Conservation (phyloP, 2,113 vertebrate genomes). For the Chitala chitala region DNA sequence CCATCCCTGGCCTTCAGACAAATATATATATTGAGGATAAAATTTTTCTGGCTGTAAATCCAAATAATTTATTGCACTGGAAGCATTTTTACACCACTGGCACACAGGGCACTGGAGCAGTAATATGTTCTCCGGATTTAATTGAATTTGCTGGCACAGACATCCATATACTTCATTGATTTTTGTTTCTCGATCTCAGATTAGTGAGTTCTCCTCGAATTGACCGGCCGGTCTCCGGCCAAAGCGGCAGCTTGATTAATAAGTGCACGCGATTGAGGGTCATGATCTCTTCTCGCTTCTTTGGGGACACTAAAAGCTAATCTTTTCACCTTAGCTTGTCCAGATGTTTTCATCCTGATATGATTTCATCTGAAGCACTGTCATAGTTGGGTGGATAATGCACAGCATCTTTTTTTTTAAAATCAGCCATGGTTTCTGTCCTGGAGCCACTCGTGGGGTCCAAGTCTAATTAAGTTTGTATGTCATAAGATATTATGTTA, state of each 20-base stretch:
- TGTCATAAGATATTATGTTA: too few relatives aligned
- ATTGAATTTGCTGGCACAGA: slow-evolving; percentile 39
- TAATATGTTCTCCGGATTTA: slow-evolving; percentile 28
- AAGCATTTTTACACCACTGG: neutral
- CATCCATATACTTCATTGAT: slow-evolving; percentile 25
- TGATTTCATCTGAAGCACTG: neutral
- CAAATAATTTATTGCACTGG: neutral
- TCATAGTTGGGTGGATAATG: too few relatives aligned
- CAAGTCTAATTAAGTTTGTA: too few relatives aligned
- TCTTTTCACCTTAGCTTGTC: neutral
- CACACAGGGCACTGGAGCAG: neutral
- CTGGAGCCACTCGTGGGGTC: too few relatives aligned
- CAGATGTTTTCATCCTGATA: neutral
- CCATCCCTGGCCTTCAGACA: slow-evolving; percentile 15
- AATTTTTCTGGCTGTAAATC: slow-evolving; percentile 23
- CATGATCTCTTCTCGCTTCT: neutral
- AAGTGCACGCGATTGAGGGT: neutral
- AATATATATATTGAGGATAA: neutral
- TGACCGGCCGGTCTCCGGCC: neutral
- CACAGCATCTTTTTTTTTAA: too few relatives aligned
- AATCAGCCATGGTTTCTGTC: too few relatives aligned
- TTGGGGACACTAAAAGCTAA: neutral
- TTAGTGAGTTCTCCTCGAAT: neutral
- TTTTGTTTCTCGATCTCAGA: slow-evolving; percentile 9
- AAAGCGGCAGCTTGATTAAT: neutral